Evolutionary conservation across 1,140 invertebrate species (phyloP).

Genomic region (Bombus pyrosoma): DNA sequence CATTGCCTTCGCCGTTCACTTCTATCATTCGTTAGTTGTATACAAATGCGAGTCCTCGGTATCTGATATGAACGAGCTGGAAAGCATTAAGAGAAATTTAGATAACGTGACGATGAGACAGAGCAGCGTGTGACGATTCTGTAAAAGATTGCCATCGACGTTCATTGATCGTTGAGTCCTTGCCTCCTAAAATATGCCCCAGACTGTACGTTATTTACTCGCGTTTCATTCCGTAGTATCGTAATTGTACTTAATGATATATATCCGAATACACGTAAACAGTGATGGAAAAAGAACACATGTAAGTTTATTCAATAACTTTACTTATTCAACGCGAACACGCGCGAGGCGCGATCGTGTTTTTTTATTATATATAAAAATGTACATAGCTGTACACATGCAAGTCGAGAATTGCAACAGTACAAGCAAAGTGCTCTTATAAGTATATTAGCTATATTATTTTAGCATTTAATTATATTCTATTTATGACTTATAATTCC

Average conservation of each 20-base stretch:
- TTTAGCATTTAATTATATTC: constrained; percentile 72
- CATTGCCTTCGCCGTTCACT: constrained; percentile 93
- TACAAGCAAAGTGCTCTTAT: constrained; percentile 78
- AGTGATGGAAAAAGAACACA: constrained; percentile 48
- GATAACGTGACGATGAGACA: constrained; percentile 83
- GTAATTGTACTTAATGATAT: constrained; percentile 31
- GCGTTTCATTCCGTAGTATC: not conserved
- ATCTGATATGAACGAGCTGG: constrained; percentile 87
- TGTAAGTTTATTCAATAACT: constrained; percentile 63
- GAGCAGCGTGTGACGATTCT: constrained; percentile 65
- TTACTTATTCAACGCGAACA: constrained; percentile 67
- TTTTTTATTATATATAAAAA: constrained; percentile 77
- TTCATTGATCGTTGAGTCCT: not conserved
- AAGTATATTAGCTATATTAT: constrained; percentile 72
- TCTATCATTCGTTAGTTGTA: constrained; percentile 93
- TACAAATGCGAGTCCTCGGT: constrained; percentile 89
- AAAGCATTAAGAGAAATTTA: constrained; percentile 88
- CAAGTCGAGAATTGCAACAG: constrained; percentile 77
- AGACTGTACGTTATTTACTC: constrained; percentile 3
- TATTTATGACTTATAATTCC: constrained; percentile 68
- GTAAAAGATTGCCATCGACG: constrained; percentile 10
- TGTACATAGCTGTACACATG: constrained; percentile 79
- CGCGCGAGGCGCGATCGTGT: constrained; percentile 44
- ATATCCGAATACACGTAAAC: not conserved
- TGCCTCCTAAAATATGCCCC: constrained; percentile 3